Evolutionary conservation across 2,888 invertebrate species (phyloP).

Genomic region (Salpingus planirostris): DNA sequence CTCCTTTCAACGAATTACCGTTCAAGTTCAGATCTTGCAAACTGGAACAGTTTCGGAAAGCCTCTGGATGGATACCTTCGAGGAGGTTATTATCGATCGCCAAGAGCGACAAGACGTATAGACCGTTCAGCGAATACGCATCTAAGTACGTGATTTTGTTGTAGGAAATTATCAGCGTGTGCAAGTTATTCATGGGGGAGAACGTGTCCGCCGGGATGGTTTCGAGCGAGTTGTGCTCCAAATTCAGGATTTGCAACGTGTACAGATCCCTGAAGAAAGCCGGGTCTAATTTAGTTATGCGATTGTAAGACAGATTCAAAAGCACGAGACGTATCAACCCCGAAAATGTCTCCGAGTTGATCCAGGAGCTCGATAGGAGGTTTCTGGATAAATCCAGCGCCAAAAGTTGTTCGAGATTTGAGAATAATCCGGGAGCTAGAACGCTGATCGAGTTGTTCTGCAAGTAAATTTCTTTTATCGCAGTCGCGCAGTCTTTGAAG

Average conservation of each 20-base stretch:
- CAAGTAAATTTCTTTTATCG: constrained; percentile 80
- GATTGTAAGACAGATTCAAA: constrained; percentile 77
- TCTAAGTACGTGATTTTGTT: constrained; percentile 80
- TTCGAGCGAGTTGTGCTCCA: constrained; percentile 76
- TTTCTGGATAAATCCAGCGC: constrained; percentile 80
- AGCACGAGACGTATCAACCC: constrained; percentile 82
- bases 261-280: constrained; percentile 79
- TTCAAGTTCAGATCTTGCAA: constrained; percentile 85
- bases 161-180: constrained; percentile 77
- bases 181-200: constrained; percentile 84
- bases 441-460: constrained; percentile 87
- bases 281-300: constrained; percentile 70
- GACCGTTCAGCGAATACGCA: constrained; percentile 77
- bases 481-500: constrained; percentile 68
- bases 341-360: constrained; percentile 74
- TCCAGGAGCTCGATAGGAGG: constrained; percentile 78
- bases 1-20: constrained; percentile 71
- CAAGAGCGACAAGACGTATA: constrained; percentile 76
- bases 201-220: constrained; percentile 81
- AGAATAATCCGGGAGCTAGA: constrained; percentile 75
- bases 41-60: constrained; percentile 84
- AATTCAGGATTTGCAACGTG: constrained; percentile 74
- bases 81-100: constrained; percentile 81
- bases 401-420: constrained; percentile 73
- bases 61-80: constrained; percentile 75